Evolutionary conservation across 2,888 invertebrate genomes (phyloP), one percentile per base, ranked within the genome.

Genomic region (Ptilodon capucinus): DNA sequence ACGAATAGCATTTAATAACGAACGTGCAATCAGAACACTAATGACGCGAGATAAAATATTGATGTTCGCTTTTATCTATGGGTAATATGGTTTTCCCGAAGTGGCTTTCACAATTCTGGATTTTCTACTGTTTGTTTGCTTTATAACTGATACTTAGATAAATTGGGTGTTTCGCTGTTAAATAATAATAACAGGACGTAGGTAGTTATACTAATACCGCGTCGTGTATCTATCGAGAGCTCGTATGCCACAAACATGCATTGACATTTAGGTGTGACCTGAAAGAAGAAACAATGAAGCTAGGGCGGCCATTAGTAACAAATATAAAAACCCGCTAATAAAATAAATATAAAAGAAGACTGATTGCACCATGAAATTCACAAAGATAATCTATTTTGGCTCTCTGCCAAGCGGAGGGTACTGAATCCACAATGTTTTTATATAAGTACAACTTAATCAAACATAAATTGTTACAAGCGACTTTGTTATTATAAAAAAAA

Each of bases 361-460:
- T 59, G 50, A 51, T 59, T 48, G 55, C 39, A 55, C 54, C 60
- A 46, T 48, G 43, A 57, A 46, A 64, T 48, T 55, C 51, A 49
- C 52, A 47, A 41, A 52, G 40, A 54, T 61, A 53, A 59, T 52
- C n/a, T n/a, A n/a, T n/a, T n/a, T n/a, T 64, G 64, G 64, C 50
- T 36, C 5, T 19, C 17, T 51, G 57, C 65, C 65, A 60, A 48
- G 23, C 45, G 44, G 54, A 57, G 60, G 49, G 34, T 34, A 35
- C 40, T 41, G 52, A 45, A 46, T 54, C 50, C 42, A 40, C 42
- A 41, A 46, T 44, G 42, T 39, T 57, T 57, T 57, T 60, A 54
- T 45, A 35, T 49, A 35, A 21, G 44, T 49, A 57, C 50, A 50
- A 52, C 54, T 51, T 60, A 54, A 60, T 57, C 43, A 48, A 51